Conservation (phyloP, 2,888 invertebrate genomes). For the Apotomis turbidana region DNA sequence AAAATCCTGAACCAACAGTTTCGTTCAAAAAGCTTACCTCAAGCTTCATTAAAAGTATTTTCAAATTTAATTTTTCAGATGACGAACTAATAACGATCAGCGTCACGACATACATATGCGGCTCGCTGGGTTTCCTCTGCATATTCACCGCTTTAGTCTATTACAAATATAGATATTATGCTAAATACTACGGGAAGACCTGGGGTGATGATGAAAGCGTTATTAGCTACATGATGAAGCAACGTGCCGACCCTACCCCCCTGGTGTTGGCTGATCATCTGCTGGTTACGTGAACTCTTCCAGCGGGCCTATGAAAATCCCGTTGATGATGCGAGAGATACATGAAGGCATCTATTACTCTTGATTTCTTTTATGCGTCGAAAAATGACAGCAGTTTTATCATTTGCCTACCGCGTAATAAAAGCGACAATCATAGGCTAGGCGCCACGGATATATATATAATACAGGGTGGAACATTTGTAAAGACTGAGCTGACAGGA, state of each 20-base stretch:
- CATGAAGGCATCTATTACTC: too few species aligned
- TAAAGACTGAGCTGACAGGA: too few species aligned
- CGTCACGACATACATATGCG: slow-evolving; percentile 8
- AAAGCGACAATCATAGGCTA: too few species aligned
- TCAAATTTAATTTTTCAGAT: slow-evolving; percentile 11
- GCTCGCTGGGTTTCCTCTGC: slow-evolving; percentile 1
- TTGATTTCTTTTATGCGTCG: too few species aligned
- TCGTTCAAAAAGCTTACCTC: too few species aligned
- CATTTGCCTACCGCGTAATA: too few species aligned
- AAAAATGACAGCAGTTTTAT: too few species aligned
- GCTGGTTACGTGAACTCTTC: slow-evolving; percentile 14
- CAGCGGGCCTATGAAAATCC: neutral
- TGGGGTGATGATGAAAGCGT: slow-evolving; percentile 25
- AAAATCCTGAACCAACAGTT: too few species aligned
- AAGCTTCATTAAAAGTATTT: neutral
- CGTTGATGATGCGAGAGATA: neutral
- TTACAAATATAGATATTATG: slow-evolving; percentile 23
- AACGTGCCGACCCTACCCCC: slow-evolving; percentile 6
- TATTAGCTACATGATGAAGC: slow-evolving; percentile 10
- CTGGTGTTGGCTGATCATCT: slow-evolving; percentile 3
- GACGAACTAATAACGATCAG: slow-evolving; percentile 7
- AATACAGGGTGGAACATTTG: too few species aligned
- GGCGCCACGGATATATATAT: too few species aligned
- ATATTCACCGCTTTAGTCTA: slow-evolving; percentile 21
- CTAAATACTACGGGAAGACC: slow-evolving; percentile 16